Evolutionary conservation across 1,140 invertebrate species (phyloP).

Genomic region (Diprion similis): DNA sequence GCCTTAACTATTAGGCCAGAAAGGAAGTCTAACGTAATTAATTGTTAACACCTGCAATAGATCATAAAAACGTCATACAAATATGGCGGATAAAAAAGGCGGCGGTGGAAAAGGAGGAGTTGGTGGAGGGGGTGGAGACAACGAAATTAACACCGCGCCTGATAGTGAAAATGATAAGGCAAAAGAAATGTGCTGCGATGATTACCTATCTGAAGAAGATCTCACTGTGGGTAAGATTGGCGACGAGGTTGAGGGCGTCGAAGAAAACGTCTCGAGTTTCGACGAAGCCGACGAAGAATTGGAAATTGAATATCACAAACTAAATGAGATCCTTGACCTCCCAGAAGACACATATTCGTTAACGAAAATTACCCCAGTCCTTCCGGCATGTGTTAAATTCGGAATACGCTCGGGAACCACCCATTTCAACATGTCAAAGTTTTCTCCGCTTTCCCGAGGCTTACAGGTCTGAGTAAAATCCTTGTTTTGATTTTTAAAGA

Average conservation of each 20-base stretch:
- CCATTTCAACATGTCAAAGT: conserved; percentile 45
- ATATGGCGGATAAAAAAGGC: conserved; percentile 11
- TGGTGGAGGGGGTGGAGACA: not conserved
- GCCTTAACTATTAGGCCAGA: too few species aligned
- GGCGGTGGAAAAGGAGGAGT: not conserved
- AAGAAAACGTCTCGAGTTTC: conserved; percentile 33
- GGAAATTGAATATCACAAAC: conserved; percentile 39
- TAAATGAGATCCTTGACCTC: conserved; percentile 42
- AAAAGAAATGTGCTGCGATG: conserved; percentile 34
- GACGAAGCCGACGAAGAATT: conserved; percentile 46
- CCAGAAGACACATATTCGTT: conserved; percentile 48
- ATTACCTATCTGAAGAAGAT: conserved; percentile 40
- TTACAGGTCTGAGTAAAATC: conserved; percentile 42
- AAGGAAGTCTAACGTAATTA: too few species aligned
- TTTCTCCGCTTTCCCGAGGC: conserved; percentile 52
- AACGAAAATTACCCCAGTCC: conserved; percentile 41
- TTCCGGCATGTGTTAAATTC: conserved; percentile 44
- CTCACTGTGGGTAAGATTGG: conserved; percentile 28
- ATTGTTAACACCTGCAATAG: too few species aligned
- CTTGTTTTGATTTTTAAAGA: conserved; percentile 3
- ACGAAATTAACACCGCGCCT: too few species aligned
- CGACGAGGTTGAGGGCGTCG: conserved; percentile 21
- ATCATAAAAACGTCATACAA: not conserved
- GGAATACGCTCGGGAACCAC: conserved; percentile 44
- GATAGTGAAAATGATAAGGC: conserved; percentile 24